A percentile compares a stretch with the other conserved stretches of the same genome.
These are phyloP conservation scores for Ctenicera cuprea DNA, from an alignment of 2,888 invertebrate genomes.

Conservation along the genomic window DNA sequence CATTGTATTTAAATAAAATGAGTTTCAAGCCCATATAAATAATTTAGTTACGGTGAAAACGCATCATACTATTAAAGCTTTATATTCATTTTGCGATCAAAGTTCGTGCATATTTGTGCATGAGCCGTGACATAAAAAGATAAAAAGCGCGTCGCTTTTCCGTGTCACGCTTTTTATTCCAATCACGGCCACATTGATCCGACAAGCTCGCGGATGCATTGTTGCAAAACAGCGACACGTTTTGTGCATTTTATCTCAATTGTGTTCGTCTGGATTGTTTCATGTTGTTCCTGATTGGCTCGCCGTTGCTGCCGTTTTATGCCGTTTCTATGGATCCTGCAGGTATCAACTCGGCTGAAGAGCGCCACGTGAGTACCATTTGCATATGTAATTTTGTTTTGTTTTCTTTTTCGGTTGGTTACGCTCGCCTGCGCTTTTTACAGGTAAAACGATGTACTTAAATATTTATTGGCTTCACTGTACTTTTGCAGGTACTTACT, in stretches of 20 bases:
- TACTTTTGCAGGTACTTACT: not conserved
- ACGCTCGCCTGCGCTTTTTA: conserved; percentile 36
- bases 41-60: conserved; percentile 34
- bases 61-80: conserved; percentile 13
- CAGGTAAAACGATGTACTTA: conserved; percentile 1
- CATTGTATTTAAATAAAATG: no score
- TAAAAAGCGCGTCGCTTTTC: conserved; percentile 56
- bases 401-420: conserved; percentile 29
- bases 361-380: conserved; percentile 78
- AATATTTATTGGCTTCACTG: conserved; percentile 13
- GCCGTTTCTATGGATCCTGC: conserved; percentile 66
- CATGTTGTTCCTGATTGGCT: conserved; percentile 71
- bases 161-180: conserved; percentile 66
- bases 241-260: conserved; percentile 71
- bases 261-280: conserved; percentile 73
- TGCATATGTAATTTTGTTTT: conserved; percentile 43
- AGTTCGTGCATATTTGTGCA: conserved; percentile 41
- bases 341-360: conserved; percentile 79
- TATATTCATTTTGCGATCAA: conserved; percentile 42
- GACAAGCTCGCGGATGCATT: conserved; percentile 65
- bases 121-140: conserved; percentile 40
- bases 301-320: conserved; percentile 62
- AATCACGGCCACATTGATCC: conserved; percentile 67
- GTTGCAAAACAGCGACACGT: conserved; percentile 66
- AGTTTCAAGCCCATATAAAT: no score